phyloP scores from a whole-genome alignment of 1,140 invertebrate genomes.

The Macrobrachium nipponense region DNA sequence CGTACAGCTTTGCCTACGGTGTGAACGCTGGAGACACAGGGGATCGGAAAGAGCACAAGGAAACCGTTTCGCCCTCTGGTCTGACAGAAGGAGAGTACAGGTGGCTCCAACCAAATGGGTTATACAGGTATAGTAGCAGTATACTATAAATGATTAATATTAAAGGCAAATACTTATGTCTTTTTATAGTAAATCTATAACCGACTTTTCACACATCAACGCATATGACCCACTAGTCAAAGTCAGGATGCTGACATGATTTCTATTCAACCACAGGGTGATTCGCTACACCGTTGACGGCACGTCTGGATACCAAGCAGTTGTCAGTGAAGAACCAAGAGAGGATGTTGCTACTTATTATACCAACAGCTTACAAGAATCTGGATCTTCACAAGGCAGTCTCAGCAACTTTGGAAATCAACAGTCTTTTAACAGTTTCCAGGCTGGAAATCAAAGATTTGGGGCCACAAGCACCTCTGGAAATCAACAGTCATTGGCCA shows the following conservation, averaged over 20 bases:
- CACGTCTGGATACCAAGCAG: constrained; percentile 30
- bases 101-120: constrained; percentile 47
- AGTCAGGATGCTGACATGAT: background rate
- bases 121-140: constrained; percentile 19
- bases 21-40: constrained; percentile 30
- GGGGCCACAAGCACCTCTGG: too few relatives aligned
- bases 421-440: background rate
- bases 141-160: too few relatives aligned
- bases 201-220: background rate
- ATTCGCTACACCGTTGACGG: constrained; percentile 38
- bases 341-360: constrained; percentile 37
- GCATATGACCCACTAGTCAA: background rate
- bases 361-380: constrained; percentile 28
- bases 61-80: constrained; percentile 35
- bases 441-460: too few relatives aligned
- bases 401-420: background rate
- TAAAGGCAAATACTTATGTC: too few relatives aligned
- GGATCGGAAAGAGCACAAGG: constrained; percentile 52
- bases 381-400: background rate
- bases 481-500: too few relatives aligned
- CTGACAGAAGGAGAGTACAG: constrained; percentile 54
- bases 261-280: constrained; percentile 11
- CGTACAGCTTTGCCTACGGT: constrained; percentile 37
- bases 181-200: too few relatives aligned
- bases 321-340: constrained; percentile 46